Evolutionary conservation across 2,888 invertebrate genomes (phyloP).

Genomic region (Rotaria macrura): DNA sequence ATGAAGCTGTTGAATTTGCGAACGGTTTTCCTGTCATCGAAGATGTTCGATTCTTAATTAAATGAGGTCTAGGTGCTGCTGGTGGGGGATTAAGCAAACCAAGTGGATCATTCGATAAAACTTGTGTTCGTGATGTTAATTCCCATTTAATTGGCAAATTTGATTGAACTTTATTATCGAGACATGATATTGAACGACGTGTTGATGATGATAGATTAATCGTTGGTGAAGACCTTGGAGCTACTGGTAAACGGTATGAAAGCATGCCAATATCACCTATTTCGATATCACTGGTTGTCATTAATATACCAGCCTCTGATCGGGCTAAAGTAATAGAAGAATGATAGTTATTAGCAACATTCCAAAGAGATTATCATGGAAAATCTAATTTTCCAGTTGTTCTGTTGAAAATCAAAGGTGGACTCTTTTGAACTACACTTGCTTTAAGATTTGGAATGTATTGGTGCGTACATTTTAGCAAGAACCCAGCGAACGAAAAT

Average conservation of each 20-base stretch:
- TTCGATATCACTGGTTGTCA: not conserved
- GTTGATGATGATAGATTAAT: not conserved
- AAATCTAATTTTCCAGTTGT: no score
- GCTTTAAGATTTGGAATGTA: no score
- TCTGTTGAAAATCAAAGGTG: no score
- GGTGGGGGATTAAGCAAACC: not conserved
- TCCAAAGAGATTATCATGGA: no score
- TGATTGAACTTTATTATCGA: not conserved
- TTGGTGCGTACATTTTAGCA: no score
- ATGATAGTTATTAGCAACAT: not conserved
- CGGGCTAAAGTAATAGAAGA: not conserved
- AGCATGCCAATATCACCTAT: conserved; percentile 2
- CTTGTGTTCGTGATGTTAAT: conserved; percentile 9
- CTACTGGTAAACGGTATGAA: not conserved
- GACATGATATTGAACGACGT: not conserved
- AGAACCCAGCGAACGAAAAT: no score
- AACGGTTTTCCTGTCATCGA: not conserved
- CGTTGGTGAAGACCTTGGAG: not conserved
- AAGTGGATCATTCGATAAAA: not conserved
- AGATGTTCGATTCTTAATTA: not conserved
- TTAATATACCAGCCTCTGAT: not conserved
- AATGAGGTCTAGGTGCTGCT: not conserved
- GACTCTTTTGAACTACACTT: no score
- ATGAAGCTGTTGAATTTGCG: not conserved
- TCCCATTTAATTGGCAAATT: not conserved